Conservation (phyloP, 2,113 vertebrate genomes). For the Hylia prasina region DNA sequence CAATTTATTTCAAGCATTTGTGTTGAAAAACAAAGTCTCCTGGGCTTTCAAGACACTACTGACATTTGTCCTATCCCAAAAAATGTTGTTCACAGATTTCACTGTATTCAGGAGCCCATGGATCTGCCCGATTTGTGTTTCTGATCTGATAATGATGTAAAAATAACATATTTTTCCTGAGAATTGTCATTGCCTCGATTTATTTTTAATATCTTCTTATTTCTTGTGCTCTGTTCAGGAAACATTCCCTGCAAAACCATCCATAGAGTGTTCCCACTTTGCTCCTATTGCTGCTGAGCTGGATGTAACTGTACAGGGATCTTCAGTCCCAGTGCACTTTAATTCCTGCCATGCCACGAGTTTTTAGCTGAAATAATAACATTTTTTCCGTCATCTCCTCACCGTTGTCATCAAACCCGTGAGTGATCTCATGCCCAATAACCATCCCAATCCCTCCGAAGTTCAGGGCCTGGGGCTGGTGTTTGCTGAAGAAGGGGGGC, state of each 20-base stretch:
- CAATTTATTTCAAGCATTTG: neutral
- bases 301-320: neutral
- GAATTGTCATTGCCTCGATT: neutral
- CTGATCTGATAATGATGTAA: neutral
- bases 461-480: conserved; percentile 92
- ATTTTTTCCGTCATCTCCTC: neutral
- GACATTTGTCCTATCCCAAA: neutral
- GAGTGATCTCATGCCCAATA: conserved; percentile 95
- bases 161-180: neutral
- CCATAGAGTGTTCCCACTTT: neutral
- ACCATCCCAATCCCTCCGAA: conserved; percentile 97
- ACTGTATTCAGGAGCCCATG: neutral
- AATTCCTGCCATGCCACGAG: rapidly evolving
- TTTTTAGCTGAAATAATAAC: neutral
- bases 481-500: conserved; percentile 94
- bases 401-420: conserved; percentile 98
- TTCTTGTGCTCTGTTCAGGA: neutral
- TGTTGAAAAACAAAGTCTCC: neutral
- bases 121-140: neutral
- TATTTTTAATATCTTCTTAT: neutral
- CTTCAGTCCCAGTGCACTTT: neutral
- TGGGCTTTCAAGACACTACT: neutral
- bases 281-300: neutral
- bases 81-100: neutral
- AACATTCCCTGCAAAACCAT: neutral